Percentiles rank a stretch among this genome's conserved stretches.
Conservation (phyloP, 1,140 invertebrate genomes). For the Mya arenaria region DNA sequence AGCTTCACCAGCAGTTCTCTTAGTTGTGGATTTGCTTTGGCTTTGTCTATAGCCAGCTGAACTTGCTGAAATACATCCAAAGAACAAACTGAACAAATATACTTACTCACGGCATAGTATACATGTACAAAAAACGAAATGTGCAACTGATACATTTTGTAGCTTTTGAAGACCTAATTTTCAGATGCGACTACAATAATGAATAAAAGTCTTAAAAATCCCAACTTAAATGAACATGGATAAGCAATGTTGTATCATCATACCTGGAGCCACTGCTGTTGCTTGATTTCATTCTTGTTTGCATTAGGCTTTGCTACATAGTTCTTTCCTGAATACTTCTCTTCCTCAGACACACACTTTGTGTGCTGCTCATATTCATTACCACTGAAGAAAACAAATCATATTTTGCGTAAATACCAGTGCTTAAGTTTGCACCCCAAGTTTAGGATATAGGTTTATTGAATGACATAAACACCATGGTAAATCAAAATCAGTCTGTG, state of each 20-base stretch:
- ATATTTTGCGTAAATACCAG: no score
- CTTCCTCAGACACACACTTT: slow-evolving; percentile 95
- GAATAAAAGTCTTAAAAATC: background rate
- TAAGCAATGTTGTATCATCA: slow-evolving; percentile 53
- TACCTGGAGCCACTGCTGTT: slow-evolving; percentile 93
- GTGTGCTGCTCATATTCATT: slow-evolving; percentile 91
- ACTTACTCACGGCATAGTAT: background rate
- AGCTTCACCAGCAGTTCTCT: slow-evolving; percentile 87
- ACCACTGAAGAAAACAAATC: no score
- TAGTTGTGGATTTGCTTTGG: slow-evolving; percentile 83
- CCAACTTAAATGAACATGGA: background rate
- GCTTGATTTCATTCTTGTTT: slow-evolving; percentile 95
- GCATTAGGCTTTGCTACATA: slow-evolving; percentile 87
- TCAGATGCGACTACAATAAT: no score
- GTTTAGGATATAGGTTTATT: no score
- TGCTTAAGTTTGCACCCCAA: no score
- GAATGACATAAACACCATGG: no score
- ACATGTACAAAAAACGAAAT: background rate
- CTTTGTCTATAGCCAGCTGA: slow-evolving; percentile 86
- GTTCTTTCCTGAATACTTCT: slow-evolving; percentile 93
- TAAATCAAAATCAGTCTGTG: no score
- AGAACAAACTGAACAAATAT: background rate
- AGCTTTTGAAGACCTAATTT: no score
- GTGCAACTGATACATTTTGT: background rate
- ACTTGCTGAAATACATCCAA: slow-evolving; percentile 80